Conservation (phyloP, 2,888 invertebrate species). For the Volucella inflata region DNA sequence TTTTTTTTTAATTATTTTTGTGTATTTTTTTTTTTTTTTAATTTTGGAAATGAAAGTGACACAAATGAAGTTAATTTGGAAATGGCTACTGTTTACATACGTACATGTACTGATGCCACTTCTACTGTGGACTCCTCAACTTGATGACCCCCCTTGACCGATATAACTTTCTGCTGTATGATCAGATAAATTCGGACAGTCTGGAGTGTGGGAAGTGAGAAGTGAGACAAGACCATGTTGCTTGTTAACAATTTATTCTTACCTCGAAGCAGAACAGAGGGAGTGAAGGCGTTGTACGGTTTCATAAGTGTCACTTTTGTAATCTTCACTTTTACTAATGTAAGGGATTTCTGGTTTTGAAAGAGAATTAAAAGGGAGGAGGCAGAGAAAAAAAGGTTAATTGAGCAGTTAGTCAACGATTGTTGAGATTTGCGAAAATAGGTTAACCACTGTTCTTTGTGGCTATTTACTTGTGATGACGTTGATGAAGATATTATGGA, state of each 20-base stretch:
- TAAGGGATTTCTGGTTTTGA: no score
- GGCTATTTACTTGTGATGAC: background rate
- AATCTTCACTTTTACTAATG: slow-evolving; percentile 4
- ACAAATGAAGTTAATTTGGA: background rate
- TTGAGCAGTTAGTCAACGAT: background rate
- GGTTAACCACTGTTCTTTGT: slow-evolving; percentile 5
- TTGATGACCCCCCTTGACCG: slow-evolving; percentile 1
- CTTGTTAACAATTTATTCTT: slow-evolving; percentile 1
- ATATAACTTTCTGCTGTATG: slow-evolving; percentile 8
- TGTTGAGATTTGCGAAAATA: slow-evolving; percentile 9
- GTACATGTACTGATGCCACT: no score
- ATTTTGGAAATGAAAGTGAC: slow-evolving; percentile 20
- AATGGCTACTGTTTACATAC: background rate
- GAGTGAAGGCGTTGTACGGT: no score
- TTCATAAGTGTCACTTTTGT: background rate
- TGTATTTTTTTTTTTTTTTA: background rate
- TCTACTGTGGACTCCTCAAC: background rate
- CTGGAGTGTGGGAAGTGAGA: background rate
- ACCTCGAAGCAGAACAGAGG: background rate
- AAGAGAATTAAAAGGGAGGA: background rate
- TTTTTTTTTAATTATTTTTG: background rate
- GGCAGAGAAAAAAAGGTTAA: slow-evolving; percentile 2
- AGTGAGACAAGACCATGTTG: slow-evolving; percentile 1
- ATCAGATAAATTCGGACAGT: background rate
- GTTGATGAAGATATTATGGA: no score